Evolutionary conservation across 2,797 vertebrate species (phyloP), one percentile per base, ranked within the genome.

Genomic region (Hypotaenidia philippensis): DNA sequence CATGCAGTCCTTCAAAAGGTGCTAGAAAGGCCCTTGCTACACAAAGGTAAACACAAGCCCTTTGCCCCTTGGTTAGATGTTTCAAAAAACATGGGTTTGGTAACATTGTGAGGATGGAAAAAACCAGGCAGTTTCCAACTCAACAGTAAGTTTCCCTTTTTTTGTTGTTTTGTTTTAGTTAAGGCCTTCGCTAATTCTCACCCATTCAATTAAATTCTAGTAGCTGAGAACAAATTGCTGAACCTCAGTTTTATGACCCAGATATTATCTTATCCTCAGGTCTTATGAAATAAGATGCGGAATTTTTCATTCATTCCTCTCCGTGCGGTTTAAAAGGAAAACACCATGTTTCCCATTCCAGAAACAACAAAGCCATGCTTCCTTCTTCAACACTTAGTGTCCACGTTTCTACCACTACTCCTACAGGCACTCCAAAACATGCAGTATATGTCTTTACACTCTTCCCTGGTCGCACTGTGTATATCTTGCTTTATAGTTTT

Each of bases 231-330:
- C 87, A 92, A 94, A 94, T 86, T 94, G 69, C 56, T 74, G 57
- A 91, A 71, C 64, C 82, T 91, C 78, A 66, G 22, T 80, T 91
- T 91, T 92, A 92, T 65, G 71, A 85, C 18, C 10, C 60, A 93
- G 90, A 80, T 90, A 66, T 36, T 91, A 94, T 91, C 83, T 88
- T 83, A 86, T 71, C 91, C 87, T 27, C 18, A 2, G 50, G 72
- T 68, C 31, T 69, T 75, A 69, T 6, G 69, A 79, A 87, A 76
- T 63, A 71, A 32, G 5, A 38, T 2, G 8, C 71, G 16, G 45
- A 56, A 72, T 45, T 72, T 76, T 75, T 74, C 44, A 66, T 75
- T 89, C 9, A 7, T 49, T 72, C 63, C 44, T 23, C 18, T 71
- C 53, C 40, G 8, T 78, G 49, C 44, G 80, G 25, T 3, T 75